Evolutionary conservation across 2,113 vertebrate species (phyloP), one percentile per base, ranked within the genome.

Genomic region (Hippolais icterina): DNA sequence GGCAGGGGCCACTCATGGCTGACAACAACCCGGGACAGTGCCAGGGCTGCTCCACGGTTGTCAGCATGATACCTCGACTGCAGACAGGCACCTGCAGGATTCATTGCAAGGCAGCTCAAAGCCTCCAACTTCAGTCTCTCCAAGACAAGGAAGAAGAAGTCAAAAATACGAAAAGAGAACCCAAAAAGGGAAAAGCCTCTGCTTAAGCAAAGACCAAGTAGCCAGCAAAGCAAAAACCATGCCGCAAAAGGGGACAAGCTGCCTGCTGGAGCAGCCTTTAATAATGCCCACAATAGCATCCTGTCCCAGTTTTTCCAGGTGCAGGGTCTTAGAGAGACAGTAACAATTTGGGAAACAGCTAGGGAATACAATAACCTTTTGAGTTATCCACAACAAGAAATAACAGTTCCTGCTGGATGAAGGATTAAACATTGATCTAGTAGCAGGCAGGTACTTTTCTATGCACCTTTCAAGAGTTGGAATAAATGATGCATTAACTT

Each of bases 41-140:
- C 46, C 16, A 9, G 31, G 17, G 17, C 37, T 60, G 25, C 31
- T 68, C 31, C 1, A 0, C 53, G 31, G 1, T 9, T 22, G 17
- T 31, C 2, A 0, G 31, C 1, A 0, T 1, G 0, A 12, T 31
- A 11, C 53, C 53, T 37, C 0, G 1, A 21, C 21, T 44, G 15
- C 31, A 5, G 72, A 15, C 4, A 4, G 18, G 15, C 27, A 44
- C 22, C 72, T 52, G 46, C 0, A 1, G 27, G 12, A 37, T 60
- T 33, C 12, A 6, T 33, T 37, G 46, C 37, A 23, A 44, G 72
- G 37, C 46, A 60, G 39, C 27, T 69, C 47, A 33, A 69, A 33
- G 18, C 15, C 33, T 37, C 39, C 10, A 15, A 6, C 15, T 60
- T 42, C 33, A 69, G 18, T 53, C 18, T 33, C 27, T 59, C 33